phyloP scores from a whole-genome alignment of 2,888 invertebrate species.

The Punctoribates punctum region DNA sequence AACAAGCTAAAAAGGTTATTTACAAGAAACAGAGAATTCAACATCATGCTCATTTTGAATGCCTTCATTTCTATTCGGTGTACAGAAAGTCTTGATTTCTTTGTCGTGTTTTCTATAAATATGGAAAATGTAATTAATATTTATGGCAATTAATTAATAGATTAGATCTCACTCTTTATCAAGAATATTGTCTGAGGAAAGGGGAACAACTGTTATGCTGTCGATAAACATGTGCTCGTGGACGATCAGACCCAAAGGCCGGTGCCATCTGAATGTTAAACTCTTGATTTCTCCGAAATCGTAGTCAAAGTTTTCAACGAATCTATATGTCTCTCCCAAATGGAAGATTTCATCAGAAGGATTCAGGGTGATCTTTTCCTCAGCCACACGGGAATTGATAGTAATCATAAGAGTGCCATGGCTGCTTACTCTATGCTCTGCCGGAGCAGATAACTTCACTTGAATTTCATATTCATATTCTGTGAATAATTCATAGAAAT shows the following conservation, averaged over 20 bases:
- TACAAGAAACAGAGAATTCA: too few relatives aligned
- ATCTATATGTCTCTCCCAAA: background rate
- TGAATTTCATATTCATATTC: background rate
- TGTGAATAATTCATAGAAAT: background rate
- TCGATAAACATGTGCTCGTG: background rate
- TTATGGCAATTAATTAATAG: too few relatives aligned
- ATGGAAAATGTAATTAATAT: too few relatives aligned
- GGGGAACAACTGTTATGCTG: constrained; percentile 2
- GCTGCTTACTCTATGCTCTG: background rate
- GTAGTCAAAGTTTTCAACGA: background rate
- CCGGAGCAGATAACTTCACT: background rate
- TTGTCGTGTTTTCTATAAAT: too few relatives aligned
- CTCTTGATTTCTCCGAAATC: background rate
- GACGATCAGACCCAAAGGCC: background rate
- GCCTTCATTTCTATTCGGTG: too few relatives aligned
- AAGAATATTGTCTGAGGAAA: background rate
- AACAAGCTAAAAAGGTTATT: too few relatives aligned
- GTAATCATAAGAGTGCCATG: background rate
- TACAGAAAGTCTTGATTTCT: too few relatives aligned
- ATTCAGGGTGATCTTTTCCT: background rate
- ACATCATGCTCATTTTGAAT: too few relatives aligned
- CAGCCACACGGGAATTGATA: background rate
- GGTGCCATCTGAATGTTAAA: background rate
- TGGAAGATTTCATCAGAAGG: background rate
- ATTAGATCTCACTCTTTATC: too few relatives aligned